Evolutionary conservation across 2,888 invertebrate species (phyloP), one percentile per base, ranked within the genome.

Genomic region (Fragum sueziense): DNA sequence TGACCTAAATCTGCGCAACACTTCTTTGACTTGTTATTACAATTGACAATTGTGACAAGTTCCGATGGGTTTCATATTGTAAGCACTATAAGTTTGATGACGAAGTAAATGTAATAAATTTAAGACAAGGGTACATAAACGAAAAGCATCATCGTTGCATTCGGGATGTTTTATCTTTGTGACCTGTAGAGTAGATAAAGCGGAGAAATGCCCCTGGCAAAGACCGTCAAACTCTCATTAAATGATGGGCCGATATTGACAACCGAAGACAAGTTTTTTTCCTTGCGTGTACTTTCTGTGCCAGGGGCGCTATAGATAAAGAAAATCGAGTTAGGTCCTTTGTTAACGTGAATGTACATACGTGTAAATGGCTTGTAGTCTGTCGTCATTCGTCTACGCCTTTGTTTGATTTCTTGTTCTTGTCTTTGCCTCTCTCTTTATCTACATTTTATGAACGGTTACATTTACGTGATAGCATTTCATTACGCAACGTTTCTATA

Each of bases 211-310:
- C 22, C 70, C 70, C 25, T 11, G 34, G 70, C 59, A 59, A 22
- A 47, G 47, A 20, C 41, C 62, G 72, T 74, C 76, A 61, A 71
- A 68, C 74, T 74, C 74, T 77, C 80, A 80, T 80, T 80, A 74
- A 73, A 65, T 41, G 65, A 65, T 62, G 34, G 65, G 65, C 20
- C 9, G 33, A 65, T 65, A 65, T 65, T 65, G 65, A 65, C 65
- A 14, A 27, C 33, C 41, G 65, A 41, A 65, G 65, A 65, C 11
- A 41, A 65, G 65, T 41, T 65, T 65, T 65, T 65, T 61, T 3
- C 47, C 47, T n/a, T 54, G 54, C 61, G 11, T 65, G 65, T 34
- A 25, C 65, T 20, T 1, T 22, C 27, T 11, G 37, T 22, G 41
- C 65, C 41, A n/a, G 41, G 25, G 65, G 65, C 65, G 41, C 20